Evolutionary conservation across 2,797 vertebrate genomes (phyloP).

Genomic region (Champsocephalus esox): DNA sequence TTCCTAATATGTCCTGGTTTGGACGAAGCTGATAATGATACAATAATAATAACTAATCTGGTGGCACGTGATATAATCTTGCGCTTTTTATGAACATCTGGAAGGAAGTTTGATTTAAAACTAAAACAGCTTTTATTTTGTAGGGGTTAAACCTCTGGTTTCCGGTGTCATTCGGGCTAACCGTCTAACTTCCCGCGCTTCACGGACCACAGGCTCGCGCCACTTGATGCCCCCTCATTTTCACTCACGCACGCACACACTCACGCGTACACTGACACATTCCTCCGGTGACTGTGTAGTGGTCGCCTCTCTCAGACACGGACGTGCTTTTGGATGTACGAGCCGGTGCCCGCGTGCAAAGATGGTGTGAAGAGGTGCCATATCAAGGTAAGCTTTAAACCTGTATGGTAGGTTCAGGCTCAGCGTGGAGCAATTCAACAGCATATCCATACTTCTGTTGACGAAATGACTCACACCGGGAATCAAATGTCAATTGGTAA

Average conservation of each 20-base stretch:
- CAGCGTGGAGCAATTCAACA: conserved; percentile 31
- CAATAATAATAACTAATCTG: no score
- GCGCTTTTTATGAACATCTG: no score
- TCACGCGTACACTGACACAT: conserved; percentile 19
- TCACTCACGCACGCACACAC: conserved; percentile 4
- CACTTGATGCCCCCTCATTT: conserved; percentile 58
- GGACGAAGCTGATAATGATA: no score
- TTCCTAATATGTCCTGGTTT: no score
- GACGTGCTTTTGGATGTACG: conserved; percentile 67
- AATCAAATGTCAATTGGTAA: not conserved
- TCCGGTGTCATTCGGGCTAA: conserved; percentile 29
- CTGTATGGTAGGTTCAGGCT: not conserved
- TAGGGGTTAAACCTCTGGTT: not conserved
- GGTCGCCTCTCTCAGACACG: conserved; percentile 34
- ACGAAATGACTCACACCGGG: conserved; percentile 25
- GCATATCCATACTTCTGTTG: conserved; percentile 19
- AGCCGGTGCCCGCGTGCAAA: conserved; percentile 35
- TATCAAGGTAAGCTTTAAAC: conserved; percentile 54
- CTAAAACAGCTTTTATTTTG: conserved; percentile 33
- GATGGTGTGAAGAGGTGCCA: conserved; percentile 52
- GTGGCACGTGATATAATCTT: no score
- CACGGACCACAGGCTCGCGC: conserved; percentile 56
- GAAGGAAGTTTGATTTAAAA: no score
- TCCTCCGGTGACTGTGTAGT: conserved; percentile 52
- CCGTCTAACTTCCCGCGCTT: conserved; percentile 16